A percentile compares a stretch with the other conserved stretches of the same genome.
Evolutionary conservation across 2,797 vertebrate species (phyloP).

Genomic region (Danio kyathit): DNA sequence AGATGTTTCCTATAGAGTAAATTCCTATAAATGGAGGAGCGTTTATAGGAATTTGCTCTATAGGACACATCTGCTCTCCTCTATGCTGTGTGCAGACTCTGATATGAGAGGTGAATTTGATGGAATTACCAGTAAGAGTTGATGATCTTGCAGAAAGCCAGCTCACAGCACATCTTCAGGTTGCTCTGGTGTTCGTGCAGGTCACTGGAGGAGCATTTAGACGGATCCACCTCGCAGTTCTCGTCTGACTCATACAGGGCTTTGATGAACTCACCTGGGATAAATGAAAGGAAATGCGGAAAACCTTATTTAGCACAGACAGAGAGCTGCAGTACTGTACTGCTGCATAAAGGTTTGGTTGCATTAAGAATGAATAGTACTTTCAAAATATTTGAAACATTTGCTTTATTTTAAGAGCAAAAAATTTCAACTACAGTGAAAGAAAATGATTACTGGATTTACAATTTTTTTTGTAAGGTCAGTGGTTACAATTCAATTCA

Average conservation of each 20-base stretch:
- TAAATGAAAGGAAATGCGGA: slow-evolving; percentile 33
- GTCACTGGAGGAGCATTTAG: slow-evolving; percentile 88
- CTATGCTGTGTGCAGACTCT: not conserved
- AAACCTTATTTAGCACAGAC: slow-evolving; percentile 17
- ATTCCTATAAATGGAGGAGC: not conserved
- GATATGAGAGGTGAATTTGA: not conserved
- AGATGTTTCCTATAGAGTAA: not conserved
- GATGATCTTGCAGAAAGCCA: slow-evolving; percentile 97
- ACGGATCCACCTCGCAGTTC: slow-evolving; percentile 95
- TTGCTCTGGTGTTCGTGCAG: slow-evolving; percentile 93
- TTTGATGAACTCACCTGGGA: slow-evolving; percentile 94
- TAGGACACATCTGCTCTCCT: too few species aligned
- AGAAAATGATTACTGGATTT: too few species aligned
- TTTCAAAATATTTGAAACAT: not conserved
- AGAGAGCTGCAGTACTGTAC: not conserved
- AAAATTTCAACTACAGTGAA: too few species aligned
- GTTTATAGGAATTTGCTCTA: too few species aligned
- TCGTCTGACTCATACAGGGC: slow-evolving; percentile 97
- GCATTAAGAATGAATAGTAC: not conserved
- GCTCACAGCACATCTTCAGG: slow-evolving; percentile 97
- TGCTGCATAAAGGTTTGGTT: not conserved
- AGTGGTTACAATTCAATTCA: too few species aligned
- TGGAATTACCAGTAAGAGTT: slow-evolving; percentile 86
- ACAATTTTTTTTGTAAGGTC: too few species aligned
- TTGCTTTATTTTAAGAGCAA: too few species aligned